A percentile compares a stretch with the other conserved stretches of the same genome.
phyloP scores from a whole-genome alignment of 2,113 vertebrate genomes.

The Podiceps cristatus region DNA sequence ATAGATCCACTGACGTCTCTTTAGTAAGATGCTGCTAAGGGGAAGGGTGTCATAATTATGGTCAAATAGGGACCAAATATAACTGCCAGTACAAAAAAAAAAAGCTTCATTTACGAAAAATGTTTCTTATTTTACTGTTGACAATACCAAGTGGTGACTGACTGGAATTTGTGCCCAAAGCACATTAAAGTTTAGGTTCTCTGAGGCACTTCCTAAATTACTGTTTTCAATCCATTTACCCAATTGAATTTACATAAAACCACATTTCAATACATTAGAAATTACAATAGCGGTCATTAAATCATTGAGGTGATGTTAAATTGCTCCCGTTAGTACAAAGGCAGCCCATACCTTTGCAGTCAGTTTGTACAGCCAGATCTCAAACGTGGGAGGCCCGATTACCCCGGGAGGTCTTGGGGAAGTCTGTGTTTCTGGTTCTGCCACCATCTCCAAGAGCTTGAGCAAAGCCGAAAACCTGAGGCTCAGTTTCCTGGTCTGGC shows the following conservation, averaged over 20 bases:
- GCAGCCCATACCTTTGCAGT: neutral
- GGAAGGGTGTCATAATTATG: neutral
- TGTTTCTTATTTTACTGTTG: neutral
- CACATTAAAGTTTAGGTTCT: neutral
- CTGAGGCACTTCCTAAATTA: neutral
- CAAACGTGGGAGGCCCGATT: fast-evolving
- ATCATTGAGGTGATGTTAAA: neutral
- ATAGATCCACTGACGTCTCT: neutral
- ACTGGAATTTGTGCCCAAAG: neutral
- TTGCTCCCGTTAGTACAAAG: neutral
- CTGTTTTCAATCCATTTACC: neutral
- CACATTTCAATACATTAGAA: neutral
- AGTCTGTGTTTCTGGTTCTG: neutral
- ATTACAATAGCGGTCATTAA: fast-evolving
- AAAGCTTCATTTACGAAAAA: neutral
- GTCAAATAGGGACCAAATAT: neutral
- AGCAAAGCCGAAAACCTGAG: neutral
- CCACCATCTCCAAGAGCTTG: neutral
- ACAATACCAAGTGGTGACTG: neutral
- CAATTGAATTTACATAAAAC: neutral
- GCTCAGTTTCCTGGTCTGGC: neutral
- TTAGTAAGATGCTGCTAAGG: neutral
- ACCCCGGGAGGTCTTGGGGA: fast-evolving
- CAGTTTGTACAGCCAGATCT: neutral
- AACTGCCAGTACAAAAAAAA: neutral